These are phyloP conservation scores for Paedocypris sp. DNA, from an alignment of 2,113 vertebrate genomes.

Conservation along the genomic window DNA sequence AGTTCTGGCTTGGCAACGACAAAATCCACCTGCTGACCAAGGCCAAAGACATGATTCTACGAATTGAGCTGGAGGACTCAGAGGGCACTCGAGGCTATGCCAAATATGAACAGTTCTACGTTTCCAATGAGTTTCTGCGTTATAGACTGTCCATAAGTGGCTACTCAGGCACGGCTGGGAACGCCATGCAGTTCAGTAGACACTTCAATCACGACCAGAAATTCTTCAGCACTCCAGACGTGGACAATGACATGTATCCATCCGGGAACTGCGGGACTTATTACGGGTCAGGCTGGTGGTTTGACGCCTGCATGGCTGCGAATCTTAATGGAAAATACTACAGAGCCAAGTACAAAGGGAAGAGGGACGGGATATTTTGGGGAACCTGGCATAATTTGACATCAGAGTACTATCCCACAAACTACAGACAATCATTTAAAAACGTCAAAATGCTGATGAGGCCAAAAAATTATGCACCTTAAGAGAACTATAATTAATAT, in stretches of 20 bases:
- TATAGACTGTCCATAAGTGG: constrained; percentile 76
- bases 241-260: constrained; percentile 82
- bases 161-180: constrained; percentile 84
- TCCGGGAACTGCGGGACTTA: constrained; percentile 83
- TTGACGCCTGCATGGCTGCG: constrained; percentile 89
- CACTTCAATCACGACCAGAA: constrained; percentile 86
- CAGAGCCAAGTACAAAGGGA: constrained; percentile 80
- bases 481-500: constrained; percentile 29
- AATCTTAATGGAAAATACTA: constrained; percentile 97
- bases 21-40: constrained; percentile 85
- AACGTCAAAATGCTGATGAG: constrained; percentile 91
- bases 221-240: constrained; percentile 87
- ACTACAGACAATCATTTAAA: constrained; percentile 79
- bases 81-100: constrained; percentile 75
- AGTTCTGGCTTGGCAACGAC: constrained; percentile 95
- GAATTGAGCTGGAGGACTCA: constrained; percentile 88
- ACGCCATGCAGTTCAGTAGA: constrained; percentile 78
- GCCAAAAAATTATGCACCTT: constrained; percentile 76
- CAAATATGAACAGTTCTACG: constrained; percentile 80
- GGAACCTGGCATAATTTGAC: constrained; percentile 80
- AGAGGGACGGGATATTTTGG: constrained; percentile 93
- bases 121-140: constrained; percentile 80
- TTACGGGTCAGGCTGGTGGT: constrained; percentile 97
- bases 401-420: constrained; percentile 59
- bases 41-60: constrained; percentile 79